Base-by-base conservation (phyloP, 2,888 invertebrate species). In the Dynastes maya region DNA sequence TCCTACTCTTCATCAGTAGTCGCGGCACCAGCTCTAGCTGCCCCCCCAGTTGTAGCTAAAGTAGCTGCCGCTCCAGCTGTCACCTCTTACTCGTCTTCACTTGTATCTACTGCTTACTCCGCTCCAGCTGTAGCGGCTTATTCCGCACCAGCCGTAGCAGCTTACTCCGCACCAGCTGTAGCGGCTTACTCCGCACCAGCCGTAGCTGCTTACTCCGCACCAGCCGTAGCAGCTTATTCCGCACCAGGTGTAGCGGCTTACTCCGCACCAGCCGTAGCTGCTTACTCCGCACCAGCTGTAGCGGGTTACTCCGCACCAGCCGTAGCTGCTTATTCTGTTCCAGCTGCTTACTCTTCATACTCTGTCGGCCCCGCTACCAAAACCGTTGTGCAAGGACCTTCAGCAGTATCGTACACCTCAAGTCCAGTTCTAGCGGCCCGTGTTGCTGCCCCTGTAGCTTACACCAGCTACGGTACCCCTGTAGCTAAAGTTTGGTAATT, bases 1-100 rank as follows among this genome's bases (percentile, higher is more conserved):
- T 53, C 87, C 90, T 89, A 51, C 89, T 87, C 83, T 86, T 9
- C 82, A 89, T 90, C 80, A 90, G 79, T 51, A 45, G 65, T 90
- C 2, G 89, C 81, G 85, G 86, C 11, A 86, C 86, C 82, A 88
- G 86, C 11, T 82, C 70, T 79, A 29, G 76, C 79, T 9, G 49
- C 78, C 64, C 75, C 78, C 55, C 79, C 80, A 13, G 78, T 72
- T 22, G 78, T 80, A 40, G 71, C 74, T 11, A 45, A 45, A 45
- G 55, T 63, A 3, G 67, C 74, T 45, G 8, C 74, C 49, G 78
- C 76, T 16, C 77, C 80, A 37, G 80, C 70, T 32, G 67, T 78
- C 2, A 49, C 55, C 29, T 58, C 76, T 32, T 76, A 65, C 76
- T 76, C 71, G 49, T 79, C 75, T n/a, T 78, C 80, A 45, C 79